Percentiles rank a stretch among this genome's conserved stretches.
These are phyloP conservation scores for Fragum whitleyi DNA, from an alignment of 2,888 invertebrate species.

Conservation along the genomic window DNA sequence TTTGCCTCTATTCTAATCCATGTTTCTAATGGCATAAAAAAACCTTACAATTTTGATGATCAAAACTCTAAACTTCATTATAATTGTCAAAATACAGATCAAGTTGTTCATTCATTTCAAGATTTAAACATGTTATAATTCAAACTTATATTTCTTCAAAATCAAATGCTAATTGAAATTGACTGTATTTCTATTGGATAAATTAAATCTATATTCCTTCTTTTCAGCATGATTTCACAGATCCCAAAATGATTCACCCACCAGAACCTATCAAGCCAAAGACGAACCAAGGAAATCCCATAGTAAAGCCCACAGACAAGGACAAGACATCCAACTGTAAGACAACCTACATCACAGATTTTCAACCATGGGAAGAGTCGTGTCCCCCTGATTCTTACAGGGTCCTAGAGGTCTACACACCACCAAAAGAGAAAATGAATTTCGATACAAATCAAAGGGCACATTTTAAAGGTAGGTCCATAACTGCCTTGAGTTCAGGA, in stretches of 20 bases:
- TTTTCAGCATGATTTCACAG: constrained; percentile 56
- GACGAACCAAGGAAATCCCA: constrained; percentile 27
- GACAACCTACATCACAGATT: constrained; percentile 59
- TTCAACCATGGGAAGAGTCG: constrained; percentile 47
- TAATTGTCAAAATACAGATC: neutral
- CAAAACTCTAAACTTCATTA: no score
- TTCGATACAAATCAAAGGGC: constrained; percentile 60
- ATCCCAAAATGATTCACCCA: constrained; percentile 46
- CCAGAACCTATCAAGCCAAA: constrained; percentile 39
- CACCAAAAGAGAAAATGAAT: constrained; percentile 59
- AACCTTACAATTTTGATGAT: no score
- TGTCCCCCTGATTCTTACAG: constrained; percentile 39
- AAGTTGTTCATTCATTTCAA: no score
- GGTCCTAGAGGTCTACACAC: constrained; percentile 54
- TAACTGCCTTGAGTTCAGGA: no score
- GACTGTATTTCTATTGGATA: no score
- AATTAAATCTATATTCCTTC: neutral
- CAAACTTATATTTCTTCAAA: no score
- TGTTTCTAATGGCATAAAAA: no score
- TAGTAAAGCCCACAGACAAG: constrained; percentile 37
- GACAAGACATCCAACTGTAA: constrained; percentile 13
- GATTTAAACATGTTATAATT: no score
- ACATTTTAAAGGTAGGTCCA: constrained; percentile 59
- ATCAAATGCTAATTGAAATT: no score
- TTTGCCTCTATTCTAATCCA: no score